Base-by-base conservation (phyloP, 2,797 vertebrate species). In the Myioborus melanocephalus region DNA sequence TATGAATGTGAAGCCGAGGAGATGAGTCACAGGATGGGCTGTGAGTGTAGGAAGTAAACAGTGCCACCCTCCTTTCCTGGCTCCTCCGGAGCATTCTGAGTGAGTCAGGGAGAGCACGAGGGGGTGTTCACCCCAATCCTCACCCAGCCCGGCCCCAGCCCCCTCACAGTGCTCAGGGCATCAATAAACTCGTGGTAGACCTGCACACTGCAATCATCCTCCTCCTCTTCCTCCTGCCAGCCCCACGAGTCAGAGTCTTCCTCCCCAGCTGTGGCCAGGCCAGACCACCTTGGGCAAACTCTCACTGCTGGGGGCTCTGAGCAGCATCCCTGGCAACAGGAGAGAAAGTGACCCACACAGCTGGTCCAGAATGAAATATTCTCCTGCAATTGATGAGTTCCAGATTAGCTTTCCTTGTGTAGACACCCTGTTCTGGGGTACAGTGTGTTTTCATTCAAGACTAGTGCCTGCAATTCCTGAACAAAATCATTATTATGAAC, bases 401-500 rank as follows among this genome's bases (percentile, higher is more conserved):
- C 46, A 89, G 75, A 89, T 83, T 39, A 79, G 89, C 57, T 87
- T 81, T 75, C 64, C 65, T 76, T 79, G 27, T 94, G 76, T 39
- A 43, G 92, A 56, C 39, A 28, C 57, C 34, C 72, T 66, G 1
- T 83, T 76, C 79, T 76, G 85, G 24, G 34, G 44, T 63, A 81
- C 76, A 94, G 41, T 56, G 87, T 94, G 89, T 69, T 94, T 95
- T 86, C 81, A 88, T 92, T 92, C 61, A 35, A 78, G 82, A 55
- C 94, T 76, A 82, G 90, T 66, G 76, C 76, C 72, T 57, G 59
- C 91, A 70, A 88, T 94, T 76, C 56, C 73, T 86, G 73, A 84
- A 87, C 59, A 93, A 94, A 96, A 83, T 53, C 83, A 90, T 96
- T 88, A n/a, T 91, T 94, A 55, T 89, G 94, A 97, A 94, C 90